Evolutionary conservation across 2,797 vertebrate genomes (phyloP).

Genomic region (Mallotus villosus): DNA sequence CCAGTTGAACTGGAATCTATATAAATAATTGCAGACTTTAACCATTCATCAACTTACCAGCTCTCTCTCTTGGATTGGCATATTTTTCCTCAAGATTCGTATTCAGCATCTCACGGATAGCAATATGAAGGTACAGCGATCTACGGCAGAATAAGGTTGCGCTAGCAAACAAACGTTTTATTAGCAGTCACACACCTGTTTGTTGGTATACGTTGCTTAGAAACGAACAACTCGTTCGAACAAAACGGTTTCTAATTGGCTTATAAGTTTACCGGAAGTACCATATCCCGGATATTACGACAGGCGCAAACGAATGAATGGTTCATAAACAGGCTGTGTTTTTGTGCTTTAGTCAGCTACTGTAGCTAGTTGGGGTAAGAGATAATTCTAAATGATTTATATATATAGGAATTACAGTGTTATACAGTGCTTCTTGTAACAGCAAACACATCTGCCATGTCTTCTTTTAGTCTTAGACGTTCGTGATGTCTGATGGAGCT

Average conservation of each 20-base stretch:
- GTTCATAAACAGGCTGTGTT: neutral
- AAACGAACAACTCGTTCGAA: conserved; percentile 32
- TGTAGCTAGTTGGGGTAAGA: neutral
- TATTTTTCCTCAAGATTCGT: neutral
- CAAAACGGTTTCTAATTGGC: conserved; percentile 53
- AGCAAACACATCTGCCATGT: no score
- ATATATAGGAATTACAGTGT: neutral
- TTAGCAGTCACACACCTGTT: neutral
- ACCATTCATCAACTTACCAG: conserved; percentile 20
- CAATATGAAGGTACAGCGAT: neutral
- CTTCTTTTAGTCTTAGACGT: conserved; percentile 30
- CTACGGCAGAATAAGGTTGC: neutral
- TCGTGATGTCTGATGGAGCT: conserved; percentile 71
- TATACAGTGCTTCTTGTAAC: conserved; percentile 6
- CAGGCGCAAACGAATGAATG: neutral
- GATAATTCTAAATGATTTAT: neutral
- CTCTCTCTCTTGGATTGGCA: conserved; percentile 2
- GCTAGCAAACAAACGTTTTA: neutral
- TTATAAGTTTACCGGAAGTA: conserved; percentile 39
- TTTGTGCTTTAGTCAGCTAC: neutral
- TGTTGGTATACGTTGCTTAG: conserved; percentile 67
- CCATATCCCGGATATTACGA: conserved; percentile 43
- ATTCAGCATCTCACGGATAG: neutral
- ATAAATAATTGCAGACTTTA: neutral
- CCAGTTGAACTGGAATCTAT: no score